Base-by-base conservation (phyloP, 2,888 invertebrate genomes). In the Nomada ruficornis region DNA sequence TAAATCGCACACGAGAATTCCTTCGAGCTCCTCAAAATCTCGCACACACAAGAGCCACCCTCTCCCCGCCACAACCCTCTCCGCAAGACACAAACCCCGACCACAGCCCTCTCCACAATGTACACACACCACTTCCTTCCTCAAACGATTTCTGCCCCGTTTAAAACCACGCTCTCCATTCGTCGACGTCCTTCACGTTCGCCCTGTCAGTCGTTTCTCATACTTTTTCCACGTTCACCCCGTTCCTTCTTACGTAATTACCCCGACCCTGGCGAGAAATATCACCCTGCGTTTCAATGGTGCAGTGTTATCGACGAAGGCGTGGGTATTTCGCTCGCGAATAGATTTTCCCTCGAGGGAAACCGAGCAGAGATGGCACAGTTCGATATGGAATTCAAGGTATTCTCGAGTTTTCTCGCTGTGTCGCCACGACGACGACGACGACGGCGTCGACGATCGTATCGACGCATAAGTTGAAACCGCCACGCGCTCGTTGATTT, bases 391-490 rank as follows among this genome's bases (percentile, higher is more conserved):
- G 75, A 82, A 86, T 86, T 79, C 82, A 55, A 67, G 72, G 84
- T 63, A 85, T 76, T 78, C 70, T 68, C 62, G 75, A 88, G 86
- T 72, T 77, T 84, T 64, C 75, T 18, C 68, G 69, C n/a, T 60
- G 76, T 36, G 74, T 81, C 70, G 80, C 50, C 11, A n/a, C 44
- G 47, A 20, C 62, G 57, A 62, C 68, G 13, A n/a, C 44, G 47
- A 15, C 62, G 57, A 54, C 68, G 26, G 26, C 26, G 26, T 26
- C 26, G 69, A 67, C 68, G 52, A 23, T 63, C 54, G 86, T 88
- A 88, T 87, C 88, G 84, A 82, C 83, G 86, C 82, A 87, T 74
- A 88, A 87, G 86, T 86, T 69, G 65, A 52, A 69, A 65, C 47
- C 62, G 60, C 20, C 57, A 29, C 36, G 57, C 59, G 80, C 63